Evolutionary conservation across 2,888 invertebrate genomes (phyloP).

Genomic region (Chromoteleia sp.): DNA sequence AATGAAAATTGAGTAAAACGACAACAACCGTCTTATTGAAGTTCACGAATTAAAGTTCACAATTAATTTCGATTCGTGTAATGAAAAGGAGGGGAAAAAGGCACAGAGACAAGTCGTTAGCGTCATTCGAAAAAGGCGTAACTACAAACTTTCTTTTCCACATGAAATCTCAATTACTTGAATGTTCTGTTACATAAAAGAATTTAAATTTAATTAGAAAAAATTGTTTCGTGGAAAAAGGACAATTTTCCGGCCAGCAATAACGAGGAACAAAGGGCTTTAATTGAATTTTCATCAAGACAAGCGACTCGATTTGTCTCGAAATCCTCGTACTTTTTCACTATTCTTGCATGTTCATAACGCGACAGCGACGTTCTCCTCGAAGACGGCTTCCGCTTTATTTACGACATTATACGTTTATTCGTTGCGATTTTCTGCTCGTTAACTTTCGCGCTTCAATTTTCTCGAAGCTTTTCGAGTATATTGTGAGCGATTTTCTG

Average conservation of each 20-base stretch:
- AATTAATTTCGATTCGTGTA: too few relatives aligned
- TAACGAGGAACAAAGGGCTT: conserved; percentile 26
- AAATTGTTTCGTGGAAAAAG: conserved; percentile 39
- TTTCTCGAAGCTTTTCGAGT: conserved; percentile 44
- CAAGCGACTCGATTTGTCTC: conserved; percentile 17
- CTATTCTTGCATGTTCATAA: conserved; percentile 46
- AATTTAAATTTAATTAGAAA: conserved; percentile 48
- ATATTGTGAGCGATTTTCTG: conserved; percentile 53
- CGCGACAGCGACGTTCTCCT: conserved; percentile 12
- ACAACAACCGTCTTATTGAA: too few relatives aligned
- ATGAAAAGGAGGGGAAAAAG: neutral
- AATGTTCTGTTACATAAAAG: conserved; percentile 16
- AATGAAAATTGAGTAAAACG: too few relatives aligned
- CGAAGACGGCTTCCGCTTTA: conserved; percentile 25
- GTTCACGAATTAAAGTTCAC: too few relatives aligned
- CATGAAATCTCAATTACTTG: conserved; percentile 27
- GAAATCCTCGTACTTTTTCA: conserved; percentile 28
- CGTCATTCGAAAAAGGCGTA: neutral
- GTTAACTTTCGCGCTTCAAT: conserved; percentile 51
- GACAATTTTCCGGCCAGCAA: conserved; percentile 17
- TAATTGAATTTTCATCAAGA: conserved; percentile 50
- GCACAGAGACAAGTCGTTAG: conserved; percentile 27
- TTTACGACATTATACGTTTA: conserved; percentile 44
- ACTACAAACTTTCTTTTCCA: conserved; percentile 38
- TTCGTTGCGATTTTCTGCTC: conserved; percentile 47